Evolutionary conservation across 1,140 invertebrate genomes (phyloP).

Genomic region (Trichonephila clavipes): DNA sequence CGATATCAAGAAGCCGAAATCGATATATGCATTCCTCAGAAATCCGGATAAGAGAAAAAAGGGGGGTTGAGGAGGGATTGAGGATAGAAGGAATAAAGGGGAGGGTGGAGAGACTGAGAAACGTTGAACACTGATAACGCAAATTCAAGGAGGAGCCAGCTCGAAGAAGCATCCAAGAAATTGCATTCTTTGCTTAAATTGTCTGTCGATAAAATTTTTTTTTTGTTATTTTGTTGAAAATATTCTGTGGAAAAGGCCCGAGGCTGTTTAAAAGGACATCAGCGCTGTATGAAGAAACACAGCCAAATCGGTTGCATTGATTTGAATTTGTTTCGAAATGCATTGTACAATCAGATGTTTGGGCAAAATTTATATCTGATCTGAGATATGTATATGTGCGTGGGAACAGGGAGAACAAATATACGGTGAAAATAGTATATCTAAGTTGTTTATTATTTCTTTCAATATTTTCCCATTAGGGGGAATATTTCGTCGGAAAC

Average conservation of each 20-base stretch:
- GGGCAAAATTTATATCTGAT: conserved; percentile 51
- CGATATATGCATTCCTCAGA: conserved; percentile 60
- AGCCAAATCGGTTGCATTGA: conserved; percentile 36
- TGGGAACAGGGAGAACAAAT: neutral
- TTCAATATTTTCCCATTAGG: neutral
- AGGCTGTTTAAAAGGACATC: conserved; percentile 67
- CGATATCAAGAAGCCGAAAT: conserved; percentile 59
- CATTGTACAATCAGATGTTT: conserved; percentile 23
- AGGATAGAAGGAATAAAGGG: neutral
- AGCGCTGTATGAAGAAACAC: conserved; percentile 20
- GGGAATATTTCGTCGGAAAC: neutral
- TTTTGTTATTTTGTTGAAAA: conserved; percentile 55
- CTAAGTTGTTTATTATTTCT: conserved; percentile 1
- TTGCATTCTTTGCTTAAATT: conserved; percentile 61
- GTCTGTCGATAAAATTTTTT: conserved; percentile 44
- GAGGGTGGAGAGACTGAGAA: neutral
- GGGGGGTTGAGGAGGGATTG: neutral
- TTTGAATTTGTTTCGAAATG: conserved; percentile 60
- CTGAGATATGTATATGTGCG: neutral
- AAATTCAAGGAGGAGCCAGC: conserved; percentile 42
- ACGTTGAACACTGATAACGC: conserved; percentile 52
- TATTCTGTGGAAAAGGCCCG: conserved; percentile 32
- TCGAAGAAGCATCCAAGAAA: conserved; percentile 56
- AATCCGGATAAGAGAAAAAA: conserved; percentile 46
- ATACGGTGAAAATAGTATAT: neutral